These are phyloP conservation scores for Andrena chrysosceles DNA, from an alignment of 2,888 invertebrate species.

Conservation along the genomic window DNA sequence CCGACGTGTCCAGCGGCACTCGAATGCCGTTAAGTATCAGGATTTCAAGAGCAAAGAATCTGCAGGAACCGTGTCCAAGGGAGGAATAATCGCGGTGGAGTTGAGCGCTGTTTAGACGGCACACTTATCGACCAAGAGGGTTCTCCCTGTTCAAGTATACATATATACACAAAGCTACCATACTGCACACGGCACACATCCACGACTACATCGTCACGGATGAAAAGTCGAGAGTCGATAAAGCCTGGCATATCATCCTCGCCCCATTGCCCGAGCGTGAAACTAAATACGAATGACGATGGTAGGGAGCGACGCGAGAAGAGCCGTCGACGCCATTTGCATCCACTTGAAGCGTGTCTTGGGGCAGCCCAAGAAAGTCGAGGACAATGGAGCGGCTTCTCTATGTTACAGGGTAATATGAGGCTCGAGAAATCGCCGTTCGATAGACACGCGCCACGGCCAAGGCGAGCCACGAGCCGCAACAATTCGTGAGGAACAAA, in stretches of 20 bases:
- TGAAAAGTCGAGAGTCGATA: slow-evolving; percentile 15
- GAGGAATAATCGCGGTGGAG: slow-evolving; percentile 83
- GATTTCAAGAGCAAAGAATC: slow-evolving; percentile 80
- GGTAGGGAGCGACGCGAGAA: background rate
- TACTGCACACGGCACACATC: background rate
- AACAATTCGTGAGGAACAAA: slow-evolving; percentile 81
- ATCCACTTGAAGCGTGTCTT: slow-evolving; percentile 69
- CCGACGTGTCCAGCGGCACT: slow-evolving; percentile 67
- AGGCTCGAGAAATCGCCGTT: slow-evolving; percentile 76
- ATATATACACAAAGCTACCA: background rate
- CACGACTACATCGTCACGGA: background rate
- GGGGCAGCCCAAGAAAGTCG: slow-evolving; percentile 81
- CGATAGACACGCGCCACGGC: slow-evolving; percentile 56
- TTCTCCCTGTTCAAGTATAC: slow-evolving; percentile 15
- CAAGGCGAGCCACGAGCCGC: slow-evolving; percentile 50
- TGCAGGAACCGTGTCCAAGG: slow-evolving; percentile 82
- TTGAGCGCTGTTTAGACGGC: slow-evolving; percentile 74
- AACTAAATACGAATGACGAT: background rate
- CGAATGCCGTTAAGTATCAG: slow-evolving; percentile 78
- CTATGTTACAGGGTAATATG: slow-evolving; percentile 84
- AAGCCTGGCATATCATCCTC: too few species aligned
- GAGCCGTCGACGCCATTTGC: background rate
- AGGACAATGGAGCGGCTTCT: slow-evolving; percentile 84
- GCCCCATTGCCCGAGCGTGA: background rate
- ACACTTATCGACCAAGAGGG: slow-evolving; percentile 35